Conservation (phyloP, 2,113 vertebrate species). For the Danionella cerebrum region DNA sequence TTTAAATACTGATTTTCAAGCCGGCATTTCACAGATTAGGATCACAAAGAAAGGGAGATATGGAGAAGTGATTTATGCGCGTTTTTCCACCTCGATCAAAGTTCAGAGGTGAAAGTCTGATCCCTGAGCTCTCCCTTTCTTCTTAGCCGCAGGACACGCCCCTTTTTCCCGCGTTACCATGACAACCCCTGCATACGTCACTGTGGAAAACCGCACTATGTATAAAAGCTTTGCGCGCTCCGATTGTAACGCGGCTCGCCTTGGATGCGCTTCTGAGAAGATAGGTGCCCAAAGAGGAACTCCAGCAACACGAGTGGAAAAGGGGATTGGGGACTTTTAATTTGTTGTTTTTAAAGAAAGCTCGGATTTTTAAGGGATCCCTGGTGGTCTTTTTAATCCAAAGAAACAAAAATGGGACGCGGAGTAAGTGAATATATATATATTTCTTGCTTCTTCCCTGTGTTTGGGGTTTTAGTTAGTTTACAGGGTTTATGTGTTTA, state of each 20-base stretch:
- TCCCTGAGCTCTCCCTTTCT: neutral
- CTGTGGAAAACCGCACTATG: conserved; percentile 48
- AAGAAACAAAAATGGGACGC: conserved; percentile 59
- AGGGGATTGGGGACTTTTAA: conserved; percentile 38
- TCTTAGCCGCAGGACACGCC: conserved; percentile 50
- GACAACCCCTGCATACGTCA: conserved; percentile 66
- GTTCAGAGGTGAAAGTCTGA: neutral
- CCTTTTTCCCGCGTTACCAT: conserved; percentile 60
- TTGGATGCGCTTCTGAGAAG: conserved; percentile 48
- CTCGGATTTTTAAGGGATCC: conserved; percentile 17
- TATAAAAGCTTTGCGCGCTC: conserved; percentile 56
- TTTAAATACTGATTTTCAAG: neutral
- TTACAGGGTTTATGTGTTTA: neutral
- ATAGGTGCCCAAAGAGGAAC: conserved; percentile 32
- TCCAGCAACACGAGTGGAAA: neutral
- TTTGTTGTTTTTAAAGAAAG: conserved; percentile 36
- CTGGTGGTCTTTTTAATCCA: conserved; percentile 31
- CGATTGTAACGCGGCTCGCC: conserved; percentile 41
- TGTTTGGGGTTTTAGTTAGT: too few relatives aligned
- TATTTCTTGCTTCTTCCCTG: neutral
- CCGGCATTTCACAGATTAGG: neutral
- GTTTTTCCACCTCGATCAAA: neutral
- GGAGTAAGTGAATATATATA: conserved; percentile 61
- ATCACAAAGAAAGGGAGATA: neutral
- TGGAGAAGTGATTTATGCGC: neutral